These are phyloP conservation scores for Zaprionus obscuricornis DNA, from an alignment of 2,888 invertebrate genomes.

Conservation along the genomic window DNA sequence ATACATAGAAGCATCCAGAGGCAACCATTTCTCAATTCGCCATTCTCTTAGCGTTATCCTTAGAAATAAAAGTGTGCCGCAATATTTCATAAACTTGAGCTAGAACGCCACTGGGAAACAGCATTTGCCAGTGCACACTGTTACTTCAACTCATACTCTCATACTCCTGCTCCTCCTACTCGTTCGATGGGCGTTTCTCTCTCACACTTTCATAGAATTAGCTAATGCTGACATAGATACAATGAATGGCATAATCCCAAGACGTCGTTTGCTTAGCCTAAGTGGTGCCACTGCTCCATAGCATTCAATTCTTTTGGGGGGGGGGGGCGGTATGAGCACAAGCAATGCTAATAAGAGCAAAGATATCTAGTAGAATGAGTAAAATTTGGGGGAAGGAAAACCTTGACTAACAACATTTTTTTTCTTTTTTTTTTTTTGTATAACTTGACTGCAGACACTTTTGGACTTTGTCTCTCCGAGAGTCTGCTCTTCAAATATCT, in stretches of 20 bases:
- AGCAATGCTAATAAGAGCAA: background rate
- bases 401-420: too few species aligned
- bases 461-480: too few species aligned
- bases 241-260: constrained; percentile 60
- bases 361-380: too few species aligned
- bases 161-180: too few species aligned
- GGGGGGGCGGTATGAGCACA: background rate
- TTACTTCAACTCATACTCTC: too few species aligned
- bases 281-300: constrained; percentile 13
- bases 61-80: constrained; percentile 43
- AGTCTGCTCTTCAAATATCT: too few species aligned
- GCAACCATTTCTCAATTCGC: constrained; percentile 18
- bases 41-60: background rate
- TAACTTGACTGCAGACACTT: too few species aligned
- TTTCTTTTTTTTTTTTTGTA: too few species aligned
- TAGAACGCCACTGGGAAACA: constrained; percentile 6
- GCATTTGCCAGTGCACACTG: too few species aligned
- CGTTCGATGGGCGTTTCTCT: constrained; percentile 1
- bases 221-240: constrained; percentile 64
- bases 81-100: constrained; percentile 67
- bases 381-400: too few species aligned
- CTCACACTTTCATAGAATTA: constrained; percentile 62
- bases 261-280: constrained; percentile 58
- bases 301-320: constrained; percentile 11
- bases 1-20: constrained; percentile 34